Conservation (phyloP, 2,888 invertebrate genomes). For the Agapostemon virescens region DNA sequence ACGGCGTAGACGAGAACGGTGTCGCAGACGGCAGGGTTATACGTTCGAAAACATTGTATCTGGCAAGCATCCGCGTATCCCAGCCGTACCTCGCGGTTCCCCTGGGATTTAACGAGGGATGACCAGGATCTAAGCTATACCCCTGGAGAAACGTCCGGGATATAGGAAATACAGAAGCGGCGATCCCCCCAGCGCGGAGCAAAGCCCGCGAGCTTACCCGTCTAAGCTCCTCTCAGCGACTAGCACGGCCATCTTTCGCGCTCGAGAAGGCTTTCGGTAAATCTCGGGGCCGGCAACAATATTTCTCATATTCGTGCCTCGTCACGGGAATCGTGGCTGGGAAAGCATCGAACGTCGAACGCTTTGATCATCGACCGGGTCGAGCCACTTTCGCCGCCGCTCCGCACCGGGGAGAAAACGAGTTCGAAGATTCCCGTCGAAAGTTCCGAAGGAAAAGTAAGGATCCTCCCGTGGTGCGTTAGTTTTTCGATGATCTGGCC, state of each 20-base stretch:
- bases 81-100: constrained; percentile 57
- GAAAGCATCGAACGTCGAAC: constrained; percentile 14
- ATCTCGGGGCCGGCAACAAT: constrained; percentile 68
- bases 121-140: constrained; percentile 64
- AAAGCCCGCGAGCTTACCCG: constrained; percentile 75
- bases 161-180: constrained; percentile 74
- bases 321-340: constrained; percentile 33
- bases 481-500: constrained; percentile 8
- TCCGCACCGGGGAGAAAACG: not conserved
- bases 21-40: constrained; percentile 63
- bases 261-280: constrained; percentile 68
- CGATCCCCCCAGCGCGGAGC: constrained; percentile 74
- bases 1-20: not conserved
- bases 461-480: not conserved
- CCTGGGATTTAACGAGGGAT: constrained; percentile 73
- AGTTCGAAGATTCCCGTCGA: not conserved
- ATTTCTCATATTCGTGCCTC: constrained; percentile 66
- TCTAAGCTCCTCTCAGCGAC: constrained; percentile 73
- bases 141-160: constrained; percentile 62
- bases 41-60: constrained; percentile 67
- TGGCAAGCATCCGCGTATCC: constrained; percentile 44
- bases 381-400: not conserved
- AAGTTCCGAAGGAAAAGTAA: constrained; percentile 1
- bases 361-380: constrained; percentile 5
- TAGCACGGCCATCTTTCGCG: constrained; percentile 65